Conservation (phyloP, 2,113 vertebrate genomes). For the Hyperopisus bebe region DNA sequence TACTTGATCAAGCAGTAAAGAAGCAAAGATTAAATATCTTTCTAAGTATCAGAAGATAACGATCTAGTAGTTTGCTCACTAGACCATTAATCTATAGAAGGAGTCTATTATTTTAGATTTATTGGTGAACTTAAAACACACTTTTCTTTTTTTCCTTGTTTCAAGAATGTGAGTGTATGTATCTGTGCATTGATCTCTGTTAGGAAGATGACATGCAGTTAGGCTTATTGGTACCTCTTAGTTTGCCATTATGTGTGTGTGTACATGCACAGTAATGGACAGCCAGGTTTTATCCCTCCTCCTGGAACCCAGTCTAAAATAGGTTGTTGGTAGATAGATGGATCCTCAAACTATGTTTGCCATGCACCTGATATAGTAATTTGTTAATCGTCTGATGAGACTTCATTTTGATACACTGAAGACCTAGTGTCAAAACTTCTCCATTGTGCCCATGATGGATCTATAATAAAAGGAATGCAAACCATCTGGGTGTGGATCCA, state of each 20-base stretch:
- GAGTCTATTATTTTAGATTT: background rate
- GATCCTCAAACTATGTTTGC: too few species aligned
- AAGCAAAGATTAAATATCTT: background rate
- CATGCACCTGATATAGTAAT: too few species aligned
- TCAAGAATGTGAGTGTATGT: background rate
- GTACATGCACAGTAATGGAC: too few species aligned
- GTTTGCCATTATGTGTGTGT: too few species aligned
- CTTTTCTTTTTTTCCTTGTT: background rate
- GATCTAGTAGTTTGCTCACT: background rate
- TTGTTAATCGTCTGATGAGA: too few species aligned
- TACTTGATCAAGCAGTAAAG: background rate
- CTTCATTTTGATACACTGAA: too few species aligned
- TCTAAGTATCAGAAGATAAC: background rate
- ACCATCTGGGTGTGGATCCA: background rate
- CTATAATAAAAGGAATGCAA: background rate
- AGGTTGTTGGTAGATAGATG: too few species aligned
- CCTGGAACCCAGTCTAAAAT: too few species aligned
- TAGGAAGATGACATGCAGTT: background rate
- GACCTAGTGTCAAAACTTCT: too few species aligned
- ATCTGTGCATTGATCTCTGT: background rate
- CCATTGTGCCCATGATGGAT: background rate
- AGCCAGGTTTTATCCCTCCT: too few species aligned
- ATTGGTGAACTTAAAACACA: background rate
- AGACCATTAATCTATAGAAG: background rate
- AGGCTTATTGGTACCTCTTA: too few species aligned